phyloP scores from a whole-genome alignment of 2,888 invertebrate species.

The Hecatera dysodea region DNA sequence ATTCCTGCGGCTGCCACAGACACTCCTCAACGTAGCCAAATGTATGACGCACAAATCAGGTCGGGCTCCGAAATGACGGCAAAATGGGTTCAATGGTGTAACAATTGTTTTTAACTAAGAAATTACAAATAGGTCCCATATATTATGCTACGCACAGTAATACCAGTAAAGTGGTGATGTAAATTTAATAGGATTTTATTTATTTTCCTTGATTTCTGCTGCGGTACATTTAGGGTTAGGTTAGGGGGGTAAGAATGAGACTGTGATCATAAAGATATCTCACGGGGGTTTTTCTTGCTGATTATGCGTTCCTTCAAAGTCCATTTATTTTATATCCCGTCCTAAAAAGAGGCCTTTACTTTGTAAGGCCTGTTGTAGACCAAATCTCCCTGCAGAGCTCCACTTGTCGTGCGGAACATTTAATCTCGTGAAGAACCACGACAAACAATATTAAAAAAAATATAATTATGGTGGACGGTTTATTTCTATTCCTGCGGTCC shows the following conservation, averaged over 20 bases:
- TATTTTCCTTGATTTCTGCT: background rate
- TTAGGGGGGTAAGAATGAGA: background rate
- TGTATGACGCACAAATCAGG: constrained; percentile 38
- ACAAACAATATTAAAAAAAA: constrained; percentile 12
- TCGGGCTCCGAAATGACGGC: constrained; percentile 4
- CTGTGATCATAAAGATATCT: background rate
- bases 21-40: constrained; percentile 24
- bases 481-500: constrained; percentile 68
- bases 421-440: background rate
- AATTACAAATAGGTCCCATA: background rate
- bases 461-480: constrained; percentile 55
- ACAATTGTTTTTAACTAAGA: background rate
- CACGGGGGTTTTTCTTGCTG: no score
- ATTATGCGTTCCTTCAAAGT: background rate
- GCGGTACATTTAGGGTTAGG: background rate
- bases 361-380: background rate
- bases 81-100: constrained; percentile 13
- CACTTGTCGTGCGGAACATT: background rate
- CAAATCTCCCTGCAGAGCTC: background rate
- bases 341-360: background rate
- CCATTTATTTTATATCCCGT: background rate
- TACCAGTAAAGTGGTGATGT: background rate
- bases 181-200: background rate
- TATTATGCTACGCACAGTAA: background rate
- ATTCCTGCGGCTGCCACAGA: constrained; percentile 65